Percentiles rank a stretch among this genome's conserved stretches.
phyloP scores from a whole-genome alignment of 2,888 invertebrate species.

The Metellina segmentata region DNA sequence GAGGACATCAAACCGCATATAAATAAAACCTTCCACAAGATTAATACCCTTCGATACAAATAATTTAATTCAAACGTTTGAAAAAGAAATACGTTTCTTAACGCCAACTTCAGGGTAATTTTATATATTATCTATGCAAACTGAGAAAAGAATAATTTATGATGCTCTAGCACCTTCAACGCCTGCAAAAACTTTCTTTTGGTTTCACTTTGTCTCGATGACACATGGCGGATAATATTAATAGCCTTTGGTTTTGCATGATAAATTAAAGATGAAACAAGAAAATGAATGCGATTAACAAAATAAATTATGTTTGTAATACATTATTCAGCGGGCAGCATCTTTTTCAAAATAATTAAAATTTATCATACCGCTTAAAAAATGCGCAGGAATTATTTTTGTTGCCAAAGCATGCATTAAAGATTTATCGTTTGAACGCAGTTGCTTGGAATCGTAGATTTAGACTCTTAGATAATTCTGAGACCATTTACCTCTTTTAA shows the following conservation, averaged over 20 bases:
- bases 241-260: conserved; percentile 46
- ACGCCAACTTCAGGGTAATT: not conserved
- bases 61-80: conserved; percentile 45
- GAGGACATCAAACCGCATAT: not conserved
- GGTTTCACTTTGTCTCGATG: conserved; percentile 21
- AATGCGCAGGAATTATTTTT: conserved; percentile 32
- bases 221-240: conserved; percentile 45
- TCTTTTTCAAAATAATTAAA: conserved; percentile 46
- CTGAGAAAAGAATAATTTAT: conserved; percentile 10
- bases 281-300: conserved; percentile 52
- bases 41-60: conserved; percentile 15
- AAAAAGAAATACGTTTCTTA: not conserved
- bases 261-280: conserved; percentile 42
- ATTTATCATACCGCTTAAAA: conserved; percentile 24
- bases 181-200: not conserved
- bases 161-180: not conserved
- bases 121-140: conserved; percentile 26
- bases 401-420: conserved; percentile 28
- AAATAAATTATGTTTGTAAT: conserved; percentile 60
- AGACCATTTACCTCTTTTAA: too few relatives aligned
- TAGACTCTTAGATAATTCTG: not conserved
- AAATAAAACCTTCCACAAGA: not conserved
- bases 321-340: conserved; percentile 41
- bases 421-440: conserved; percentile 5
- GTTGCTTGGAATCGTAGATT: conserved; percentile 18